phyloP scores from a whole-genome alignment of 2,888 invertebrate genomes.

The Scaeva pyrastri region DNA sequence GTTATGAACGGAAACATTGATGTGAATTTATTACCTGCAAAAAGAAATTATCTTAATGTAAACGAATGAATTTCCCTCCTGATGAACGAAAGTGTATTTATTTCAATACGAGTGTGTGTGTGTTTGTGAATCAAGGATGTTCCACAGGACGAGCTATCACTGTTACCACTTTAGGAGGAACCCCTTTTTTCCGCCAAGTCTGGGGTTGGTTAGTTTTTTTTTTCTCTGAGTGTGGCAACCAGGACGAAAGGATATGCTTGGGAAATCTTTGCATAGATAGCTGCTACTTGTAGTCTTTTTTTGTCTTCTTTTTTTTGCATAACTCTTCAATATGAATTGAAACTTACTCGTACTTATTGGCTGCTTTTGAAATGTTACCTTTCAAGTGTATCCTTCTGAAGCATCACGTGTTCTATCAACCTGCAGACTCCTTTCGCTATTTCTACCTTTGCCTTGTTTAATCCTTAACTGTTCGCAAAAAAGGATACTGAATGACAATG shows the following conservation, averaged over 20 bases:
- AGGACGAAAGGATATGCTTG: background rate
- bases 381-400: slow-evolving; percentile 45
- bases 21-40: slow-evolving; percentile 75
- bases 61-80: slow-evolving; percentile 73
- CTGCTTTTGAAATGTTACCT: slow-evolving; percentile 27
- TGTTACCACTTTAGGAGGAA: background rate
- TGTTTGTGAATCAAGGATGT: background rate
- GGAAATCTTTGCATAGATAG: background rate
- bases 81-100: slow-evolving; percentile 52
- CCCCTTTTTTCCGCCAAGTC: no score
- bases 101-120: slow-evolving; percentile 19
- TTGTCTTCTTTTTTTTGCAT: background rate
- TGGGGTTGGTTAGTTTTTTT: background rate
- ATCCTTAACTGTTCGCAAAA: background rate
- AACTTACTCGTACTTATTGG: slow-evolving; percentile 7
- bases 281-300: no score
- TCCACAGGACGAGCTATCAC: background rate
- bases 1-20: slow-evolving; percentile 72
- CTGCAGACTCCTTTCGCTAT: no score
- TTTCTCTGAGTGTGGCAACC: background rate
- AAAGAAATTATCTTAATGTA: slow-evolving; percentile 75
- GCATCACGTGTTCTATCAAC: slow-evolving; percentile 18
- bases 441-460: no score
- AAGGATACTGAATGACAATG: slow-evolving; percentile 31
- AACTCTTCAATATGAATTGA: background rate